Base-by-base conservation (phyloP, 2,888 invertebrate species). In the Acanthoscelides obtectus region DNA sequence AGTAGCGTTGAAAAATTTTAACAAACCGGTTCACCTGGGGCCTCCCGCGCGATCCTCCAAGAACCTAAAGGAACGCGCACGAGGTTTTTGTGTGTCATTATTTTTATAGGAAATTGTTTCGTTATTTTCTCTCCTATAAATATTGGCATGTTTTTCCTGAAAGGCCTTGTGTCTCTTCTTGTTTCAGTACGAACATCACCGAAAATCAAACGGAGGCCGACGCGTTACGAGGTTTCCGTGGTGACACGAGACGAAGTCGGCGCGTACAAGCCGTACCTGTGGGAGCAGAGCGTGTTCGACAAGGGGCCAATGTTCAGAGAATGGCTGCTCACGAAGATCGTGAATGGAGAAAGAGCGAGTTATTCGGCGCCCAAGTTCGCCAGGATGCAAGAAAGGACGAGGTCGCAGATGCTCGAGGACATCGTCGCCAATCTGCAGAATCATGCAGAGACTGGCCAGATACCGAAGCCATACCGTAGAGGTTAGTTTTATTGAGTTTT, bases 361-460 rank as follows among this genome's bases (percentile, higher is more conserved):
- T 97, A 97, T 83, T 96, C 96, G 0, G 97, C 97, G 0, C 97
- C 97, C 0, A 97, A 97, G 86, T 97, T 97, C 82, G 97, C 97
- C 0, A 88, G 96, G 78, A 97, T 97, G 97, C 95, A 97, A 84
- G 97, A 97, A 82, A 88, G 97, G 73, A 97, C 97, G 0, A 88
- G 97, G 63, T 94, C 94, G 75, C 97, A 97, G 86, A 96, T 97
- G 96, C 88, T 97, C 63, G 96, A 97, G 85, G 97, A 97, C 82
- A 94, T 97, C 74, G 96, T 97, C 8, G 96, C 96, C 77, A 97
- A 97, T 86, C 86, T 97, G 79, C 95, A 95, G 78, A 97, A 97
- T 86, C 96, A 97, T 82, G 96, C 95, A 0, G 96, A 97, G 86
- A 97, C 97, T 66, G 97, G 97, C 73, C 96, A 97, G 86, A 97